Conservation (phyloP, 64 coral and sea anemone species). For the Pocillopora damicornis region DNA sequence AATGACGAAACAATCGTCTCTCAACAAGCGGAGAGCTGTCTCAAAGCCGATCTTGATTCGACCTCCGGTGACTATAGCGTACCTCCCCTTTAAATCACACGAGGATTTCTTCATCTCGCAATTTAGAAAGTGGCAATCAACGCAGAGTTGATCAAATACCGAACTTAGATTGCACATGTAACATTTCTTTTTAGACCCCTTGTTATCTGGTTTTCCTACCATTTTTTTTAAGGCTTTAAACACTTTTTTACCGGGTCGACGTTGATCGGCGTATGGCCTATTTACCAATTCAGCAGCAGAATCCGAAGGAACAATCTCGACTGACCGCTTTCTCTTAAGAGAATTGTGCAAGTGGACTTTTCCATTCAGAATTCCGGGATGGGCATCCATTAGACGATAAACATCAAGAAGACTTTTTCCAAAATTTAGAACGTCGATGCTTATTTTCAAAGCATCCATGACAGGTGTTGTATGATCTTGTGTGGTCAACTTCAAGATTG, state of each 20-base stretch:
- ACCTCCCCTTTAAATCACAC: slow-evolving; percentile 31
- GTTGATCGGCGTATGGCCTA: neutral
- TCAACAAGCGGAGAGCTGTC: slow-evolving; percentile 7
- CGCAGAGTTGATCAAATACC: neutral
- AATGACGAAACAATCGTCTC: slow-evolving; percentile 15
- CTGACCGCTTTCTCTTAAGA: slow-evolving; percentile 2
- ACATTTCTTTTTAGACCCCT: neutral
- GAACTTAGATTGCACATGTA: slow-evolving; percentile 10
- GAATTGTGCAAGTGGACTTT: neutral
- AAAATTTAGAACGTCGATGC: slow-evolving; percentile 5
- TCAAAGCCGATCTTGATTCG: slow-evolving; percentile 37
- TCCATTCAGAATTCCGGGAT: slow-evolving; percentile 6
- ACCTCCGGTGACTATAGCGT: slow-evolving; percentile 24
- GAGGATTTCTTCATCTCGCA: slow-evolving; percentile 1
- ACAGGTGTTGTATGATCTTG: neutral
- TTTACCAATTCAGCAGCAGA: neutral
- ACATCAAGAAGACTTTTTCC: slow-evolving; percentile 25
- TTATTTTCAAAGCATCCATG: slow-evolving; percentile 1
- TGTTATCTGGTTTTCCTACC: neutral
- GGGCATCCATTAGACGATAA: slow-evolving; percentile 9
- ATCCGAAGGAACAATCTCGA: neutral
- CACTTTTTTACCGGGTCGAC: slow-evolving; percentile 10
- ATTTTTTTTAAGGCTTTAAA: slow-evolving; percentile 20
- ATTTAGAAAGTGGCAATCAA: neutral
- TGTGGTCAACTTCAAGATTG: slow-evolving; percentile 1